Conservation (phyloP, 1,140 invertebrate genomes). For the Zaprionus kolodkinae region DNA sequence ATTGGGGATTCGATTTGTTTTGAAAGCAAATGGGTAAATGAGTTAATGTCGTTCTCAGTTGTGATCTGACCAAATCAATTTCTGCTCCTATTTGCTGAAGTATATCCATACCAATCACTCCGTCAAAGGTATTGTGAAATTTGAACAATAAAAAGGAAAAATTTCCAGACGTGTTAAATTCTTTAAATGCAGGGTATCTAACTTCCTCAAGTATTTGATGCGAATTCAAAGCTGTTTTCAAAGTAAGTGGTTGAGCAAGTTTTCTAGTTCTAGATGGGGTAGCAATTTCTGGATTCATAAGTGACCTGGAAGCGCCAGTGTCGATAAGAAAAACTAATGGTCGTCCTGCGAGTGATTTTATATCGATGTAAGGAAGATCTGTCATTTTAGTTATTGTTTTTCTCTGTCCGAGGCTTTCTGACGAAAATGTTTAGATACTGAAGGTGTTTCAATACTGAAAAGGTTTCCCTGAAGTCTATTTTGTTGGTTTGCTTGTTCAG, state of each 20-base stretch:
- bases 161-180: neutral
- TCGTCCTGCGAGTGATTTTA: slow-evolving; percentile 22
- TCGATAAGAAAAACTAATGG: slow-evolving; percentile 3
- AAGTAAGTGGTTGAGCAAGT: neutral
- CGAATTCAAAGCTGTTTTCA: neutral
- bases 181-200: neutral
- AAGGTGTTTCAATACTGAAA: neutral
- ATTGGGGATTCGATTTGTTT: slow-evolving; percentile 14
- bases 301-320: neutral
- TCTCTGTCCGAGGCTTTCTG: neutral
- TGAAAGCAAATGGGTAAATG: slow-evolving; percentile 5
- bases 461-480: neutral
- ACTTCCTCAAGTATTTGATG: slow-evolving; percentile 7
- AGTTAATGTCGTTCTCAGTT: neutral
- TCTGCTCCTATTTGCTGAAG: slow-evolving; percentile 1
- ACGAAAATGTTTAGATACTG: neutral
- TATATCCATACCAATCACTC: slow-evolving; percentile 3
- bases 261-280: neutral
- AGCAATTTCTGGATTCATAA: slow-evolving; percentile 2
- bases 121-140: slow-evolving; percentile 6
- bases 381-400: neutral
- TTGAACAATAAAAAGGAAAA: slow-evolving; percentile 9
- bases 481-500: neutral
- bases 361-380: slow-evolving; percentile 4
- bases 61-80: slow-evolving; percentile 1